phyloP scores from a whole-genome alignment of 2,888 invertebrate genomes.

The Augochlorella aurata region DNA sequence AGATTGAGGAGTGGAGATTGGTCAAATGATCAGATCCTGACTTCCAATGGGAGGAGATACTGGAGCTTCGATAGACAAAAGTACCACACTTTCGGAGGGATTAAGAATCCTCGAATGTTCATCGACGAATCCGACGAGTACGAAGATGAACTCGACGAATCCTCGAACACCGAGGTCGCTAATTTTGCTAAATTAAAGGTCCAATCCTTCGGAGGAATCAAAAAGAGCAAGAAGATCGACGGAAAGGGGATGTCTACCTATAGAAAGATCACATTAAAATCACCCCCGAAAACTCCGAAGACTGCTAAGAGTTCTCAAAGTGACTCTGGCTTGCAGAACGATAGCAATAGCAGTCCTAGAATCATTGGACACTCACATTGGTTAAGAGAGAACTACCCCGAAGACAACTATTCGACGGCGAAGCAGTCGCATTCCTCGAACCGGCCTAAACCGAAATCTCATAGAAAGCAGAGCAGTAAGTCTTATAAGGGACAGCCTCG shows the following conservation, averaged over 20 bases:
- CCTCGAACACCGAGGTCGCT: conserved; percentile 7
- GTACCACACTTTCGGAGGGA: conserved; percentile 75
- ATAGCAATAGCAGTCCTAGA: neutral
- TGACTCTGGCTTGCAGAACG: neutral
- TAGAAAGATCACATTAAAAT: conserved; percentile 42
- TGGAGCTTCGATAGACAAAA: conserved; percentile 65
- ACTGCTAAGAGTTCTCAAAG: neutral
- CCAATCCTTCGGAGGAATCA: conserved; percentile 76
- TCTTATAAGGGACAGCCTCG: neutral
- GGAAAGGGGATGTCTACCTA: conserved; percentile 49
- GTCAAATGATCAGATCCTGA: conserved; percentile 51
- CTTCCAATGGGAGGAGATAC: conserved; percentile 65
- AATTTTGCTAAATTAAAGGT: conserved; percentile 68
- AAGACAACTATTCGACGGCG: neutral
- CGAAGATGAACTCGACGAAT: neutral
- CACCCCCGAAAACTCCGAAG: neutral
- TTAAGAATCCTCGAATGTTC: conserved; percentile 46
- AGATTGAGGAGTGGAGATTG: conserved; percentile 49
- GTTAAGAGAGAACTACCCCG: neutral
- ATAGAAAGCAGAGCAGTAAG: neutral
- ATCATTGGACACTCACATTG: neutral
- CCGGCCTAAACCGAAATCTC: neutral
- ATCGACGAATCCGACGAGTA: conserved; percentile 45
- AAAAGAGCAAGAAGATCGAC: conserved; percentile 44
- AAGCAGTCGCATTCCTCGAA: neutral